phyloP scores from a whole-genome alignment of 2,797 vertebrate species.

The Sebastolobus altivelis region DNA sequence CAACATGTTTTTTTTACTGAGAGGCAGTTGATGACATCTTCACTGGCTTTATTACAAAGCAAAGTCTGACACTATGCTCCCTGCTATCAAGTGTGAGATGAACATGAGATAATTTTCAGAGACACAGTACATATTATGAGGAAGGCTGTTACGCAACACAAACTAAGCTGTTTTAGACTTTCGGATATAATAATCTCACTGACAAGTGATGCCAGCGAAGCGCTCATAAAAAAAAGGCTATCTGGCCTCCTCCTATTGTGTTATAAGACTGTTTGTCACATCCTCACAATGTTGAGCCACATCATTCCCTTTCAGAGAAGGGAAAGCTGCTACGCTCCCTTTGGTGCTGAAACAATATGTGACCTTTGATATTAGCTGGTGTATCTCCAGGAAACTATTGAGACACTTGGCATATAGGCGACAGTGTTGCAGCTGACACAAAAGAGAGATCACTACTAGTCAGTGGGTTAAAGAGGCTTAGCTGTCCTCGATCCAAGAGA shows the following conservation, averaged over 20 bases:
- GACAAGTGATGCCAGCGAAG: constrained; percentile 25
- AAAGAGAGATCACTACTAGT: not conserved
- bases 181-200: constrained; percentile 20
- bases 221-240: not conserved
- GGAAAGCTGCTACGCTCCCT: not conserved
- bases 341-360: not conserved
- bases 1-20: constrained; percentile 38
- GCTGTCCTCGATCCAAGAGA: not conserved
- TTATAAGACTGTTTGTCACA: constrained; percentile 1
- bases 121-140: constrained; percentile 6
- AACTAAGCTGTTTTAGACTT: not conserved
- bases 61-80: constrained; percentile 59
- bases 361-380: constrained; percentile 40
- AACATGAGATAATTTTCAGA: constrained; percentile 44
- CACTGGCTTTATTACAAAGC: constrained; percentile 56
- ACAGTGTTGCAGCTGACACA: not conserved
- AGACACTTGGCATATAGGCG: not conserved
- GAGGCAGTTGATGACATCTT: constrained; percentile 54
- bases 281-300: constrained; percentile 8
- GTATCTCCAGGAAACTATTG: constrained; percentile 21
- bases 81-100: constrained; percentile 52
- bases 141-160: constrained; percentile 35
- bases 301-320: not conserved
- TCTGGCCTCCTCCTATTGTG: not conserved
- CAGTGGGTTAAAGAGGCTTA: not conserved